These are phyloP conservation scores for Ypsolopha sequella DNA, from an alignment of 2,888 invertebrate species.

Conservation along the genomic window DNA sequence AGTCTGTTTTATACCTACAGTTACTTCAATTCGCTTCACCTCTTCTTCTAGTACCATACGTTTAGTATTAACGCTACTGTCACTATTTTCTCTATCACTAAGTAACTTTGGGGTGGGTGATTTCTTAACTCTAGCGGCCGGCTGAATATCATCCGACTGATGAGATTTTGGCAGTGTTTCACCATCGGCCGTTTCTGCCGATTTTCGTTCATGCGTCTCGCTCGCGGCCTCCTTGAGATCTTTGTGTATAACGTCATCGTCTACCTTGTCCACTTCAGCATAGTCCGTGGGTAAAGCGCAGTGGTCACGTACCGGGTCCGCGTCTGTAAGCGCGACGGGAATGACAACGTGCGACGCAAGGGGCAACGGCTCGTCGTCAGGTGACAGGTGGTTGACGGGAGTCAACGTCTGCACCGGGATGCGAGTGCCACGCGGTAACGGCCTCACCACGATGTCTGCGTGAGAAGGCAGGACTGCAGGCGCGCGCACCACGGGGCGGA, in stretches of 20 bases:
- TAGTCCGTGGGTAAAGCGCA: conserved; percentile 4
- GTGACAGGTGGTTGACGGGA: conserved; percentile 12
- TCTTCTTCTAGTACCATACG: conserved; percentile 6
- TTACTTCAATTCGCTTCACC: background rate
- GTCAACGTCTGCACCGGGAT: conserved; percentile 39
- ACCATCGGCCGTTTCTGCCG: conserved; percentile 19
- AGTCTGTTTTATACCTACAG: conserved; percentile 4
- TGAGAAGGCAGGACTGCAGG: conserved; percentile 43
- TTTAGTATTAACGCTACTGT: conserved; percentile 33
- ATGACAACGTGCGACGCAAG: conserved; percentile 25
- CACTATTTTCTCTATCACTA: conserved; percentile 31
- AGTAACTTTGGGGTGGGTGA: conserved; percentile 48
- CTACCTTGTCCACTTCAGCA: background rate
- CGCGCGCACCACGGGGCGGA: conserved; percentile 74
- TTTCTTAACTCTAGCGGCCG: conserved; percentile 42
- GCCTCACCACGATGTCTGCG: conserved; percentile 30
- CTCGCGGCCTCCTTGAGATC: background rate
- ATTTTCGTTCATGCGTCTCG: conserved; percentile 20
- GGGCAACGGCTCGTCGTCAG: conserved; percentile 17
- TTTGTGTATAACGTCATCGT: background rate
- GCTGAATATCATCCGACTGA: conserved; percentile 44
- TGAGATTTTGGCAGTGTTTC: conserved; percentile 44
- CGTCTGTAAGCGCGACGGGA: conserved; percentile 10
- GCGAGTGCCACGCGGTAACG: conserved; percentile 44
- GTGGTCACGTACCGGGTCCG: background rate